phyloP scores from a whole-genome alignment of 2,113 vertebrate species.

The Anthoscopus minutus region DNA sequence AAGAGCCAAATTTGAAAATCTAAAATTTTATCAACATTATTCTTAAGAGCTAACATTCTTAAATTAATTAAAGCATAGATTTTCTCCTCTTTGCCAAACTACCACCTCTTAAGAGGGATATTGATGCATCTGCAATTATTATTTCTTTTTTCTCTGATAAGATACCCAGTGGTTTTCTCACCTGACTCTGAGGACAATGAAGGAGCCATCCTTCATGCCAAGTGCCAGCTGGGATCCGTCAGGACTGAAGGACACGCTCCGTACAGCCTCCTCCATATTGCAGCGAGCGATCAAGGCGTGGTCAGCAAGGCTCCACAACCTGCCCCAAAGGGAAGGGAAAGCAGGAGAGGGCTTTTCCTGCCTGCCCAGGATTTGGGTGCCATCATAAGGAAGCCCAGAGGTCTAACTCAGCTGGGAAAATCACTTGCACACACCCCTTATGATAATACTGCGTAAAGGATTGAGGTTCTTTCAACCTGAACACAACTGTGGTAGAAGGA shows the following conservation, averaged over 20 bases:
- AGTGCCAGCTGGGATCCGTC: slow-evolving; percentile 93
- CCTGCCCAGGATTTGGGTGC: neutral
- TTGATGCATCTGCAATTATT: neutral
- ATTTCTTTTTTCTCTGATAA: neutral
- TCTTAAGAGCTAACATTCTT: neutral
- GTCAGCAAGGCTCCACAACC: slow-evolving; percentile 92
- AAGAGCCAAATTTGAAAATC: neutral
- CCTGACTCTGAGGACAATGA: slow-evolving; percentile 96
- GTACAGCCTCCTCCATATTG: slow-evolving; percentile 93
- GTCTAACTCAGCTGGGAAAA: neutral
- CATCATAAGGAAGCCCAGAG: neutral
- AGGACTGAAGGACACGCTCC: slow-evolving; percentile 89
- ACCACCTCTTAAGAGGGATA: neutral
- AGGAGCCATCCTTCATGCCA: slow-evolving; percentile 97
- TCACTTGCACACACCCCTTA: neutral
- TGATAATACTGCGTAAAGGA: neutral
- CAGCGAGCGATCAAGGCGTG: slow-evolving; percentile 93
- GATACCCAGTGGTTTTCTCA: neutral
- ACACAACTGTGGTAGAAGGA: neutral
- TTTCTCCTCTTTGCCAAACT: neutral
- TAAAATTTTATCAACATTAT: neutral
- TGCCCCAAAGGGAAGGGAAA: slow-evolving; percentile 38
- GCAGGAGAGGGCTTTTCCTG: neutral
- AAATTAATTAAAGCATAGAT: neutral
- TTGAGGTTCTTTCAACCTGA: neutral